A percentile compares a stretch with the other conserved stretches of the same genome.
phyloP scores from a whole-genome alignment of 1,140 invertebrate species.

The Pantala flavescens region DNA sequence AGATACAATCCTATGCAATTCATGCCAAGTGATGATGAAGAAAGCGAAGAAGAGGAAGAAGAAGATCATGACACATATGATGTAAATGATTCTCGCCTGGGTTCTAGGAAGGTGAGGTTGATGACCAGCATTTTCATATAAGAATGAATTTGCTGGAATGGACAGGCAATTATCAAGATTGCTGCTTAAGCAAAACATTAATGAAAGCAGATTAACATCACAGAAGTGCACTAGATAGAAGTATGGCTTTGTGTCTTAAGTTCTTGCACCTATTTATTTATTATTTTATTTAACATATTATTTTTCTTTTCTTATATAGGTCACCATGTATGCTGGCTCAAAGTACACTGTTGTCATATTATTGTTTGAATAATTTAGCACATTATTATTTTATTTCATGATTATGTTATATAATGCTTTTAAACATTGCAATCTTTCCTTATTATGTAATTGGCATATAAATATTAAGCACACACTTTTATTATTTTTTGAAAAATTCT shows the following conservation, averaged over 20 bases:
- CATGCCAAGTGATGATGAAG: constrained; percentile 27
- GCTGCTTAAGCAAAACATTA: background rate
- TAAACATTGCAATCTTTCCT: no score
- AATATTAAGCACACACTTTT: no score
- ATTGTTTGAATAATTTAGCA: constrained; percentile 28
- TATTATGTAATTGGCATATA: no score
- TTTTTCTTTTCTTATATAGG: constrained; percentile 13
- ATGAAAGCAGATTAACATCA: constrained; percentile 2
- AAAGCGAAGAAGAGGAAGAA: constrained; percentile 20
- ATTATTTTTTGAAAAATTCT: no score
- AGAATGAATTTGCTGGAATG: background rate
- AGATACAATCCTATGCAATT: constrained; percentile 30
- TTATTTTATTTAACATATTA: constrained; percentile 12
- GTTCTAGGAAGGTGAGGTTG: constrained; percentile 22
- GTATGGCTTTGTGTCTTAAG: background rate
- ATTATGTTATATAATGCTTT: no score
- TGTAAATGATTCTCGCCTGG: constrained; percentile 13
- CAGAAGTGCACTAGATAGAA: background rate
- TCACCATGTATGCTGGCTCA: constrained; percentile 16
- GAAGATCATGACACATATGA: constrained; percentile 25
- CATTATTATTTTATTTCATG: no score
- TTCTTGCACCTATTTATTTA: background rate
- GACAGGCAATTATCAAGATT: background rate
- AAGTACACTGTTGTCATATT: constrained; percentile 34
- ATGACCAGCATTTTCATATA: background rate